Base-by-base conservation (phyloP, 2,797 vertebrate species). In the Neoniphon sammara region DNA sequence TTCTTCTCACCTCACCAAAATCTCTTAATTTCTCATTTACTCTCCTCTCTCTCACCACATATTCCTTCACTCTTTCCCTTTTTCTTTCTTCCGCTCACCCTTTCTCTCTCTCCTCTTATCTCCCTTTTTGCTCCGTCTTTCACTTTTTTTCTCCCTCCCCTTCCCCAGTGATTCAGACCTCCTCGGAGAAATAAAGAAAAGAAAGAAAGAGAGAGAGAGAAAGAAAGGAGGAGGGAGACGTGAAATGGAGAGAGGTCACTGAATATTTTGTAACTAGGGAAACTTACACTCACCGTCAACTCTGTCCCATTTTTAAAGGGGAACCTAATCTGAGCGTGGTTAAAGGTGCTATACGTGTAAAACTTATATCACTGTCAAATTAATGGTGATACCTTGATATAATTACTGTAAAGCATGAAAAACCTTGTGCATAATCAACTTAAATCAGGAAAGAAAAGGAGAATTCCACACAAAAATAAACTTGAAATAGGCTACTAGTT, bases 221-320 rank as follows among this genome's bases (percentile, higher is more conserved):
- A 94, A 94, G 93, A 94, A 91, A 91, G 88, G 93, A 91, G 91
- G 87, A 65, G 53, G 21, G 42, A 49, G 44, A 47, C 27, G 70
- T 25, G 84, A 93, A 21, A 52, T 52, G n/a, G n/a, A 7, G 20
- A 9, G 44, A 18, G 44, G 44, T 93, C 93, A 39, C 36, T 39
- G 94, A 93, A 93, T 94, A 94, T 95, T 94, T 93, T 93, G 93
- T 93, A 96, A 94, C 93, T 93, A 94, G 7, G 93, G 94, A 93
- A 94, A 92, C 93, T 95, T 95, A 95, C 94, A 95, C 89, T 92
- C 95, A 93, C 95, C 92, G 95, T 95, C 94, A 94, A 93, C 90
- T 93, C 92, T 93, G 93, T 94, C 94, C 93, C 94, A 94, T 95
- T 95, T 95, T 95, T 36, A 10, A 36, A 39, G 94, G 95, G 94